Percentiles rank a stretch among this genome's conserved stretches.
Conservation (phyloP, 2,113 vertebrate species). For the Cochlearius cochlearius region DNA sequence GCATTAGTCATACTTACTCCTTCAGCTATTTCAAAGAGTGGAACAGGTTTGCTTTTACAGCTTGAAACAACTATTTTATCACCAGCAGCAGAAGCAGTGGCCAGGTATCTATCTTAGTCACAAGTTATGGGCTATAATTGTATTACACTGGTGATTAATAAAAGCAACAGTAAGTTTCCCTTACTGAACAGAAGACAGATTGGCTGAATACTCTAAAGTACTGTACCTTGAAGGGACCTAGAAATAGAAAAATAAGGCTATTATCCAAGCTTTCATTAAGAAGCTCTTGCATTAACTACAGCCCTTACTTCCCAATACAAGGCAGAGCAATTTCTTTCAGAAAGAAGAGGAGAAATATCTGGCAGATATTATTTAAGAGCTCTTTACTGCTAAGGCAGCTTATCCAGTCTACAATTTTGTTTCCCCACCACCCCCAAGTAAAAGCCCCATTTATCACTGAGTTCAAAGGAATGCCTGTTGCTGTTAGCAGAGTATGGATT, state of each 20-base stretch:
- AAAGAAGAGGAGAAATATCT: not conserved
- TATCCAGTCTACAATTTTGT: not conserved
- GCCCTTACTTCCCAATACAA: not conserved
- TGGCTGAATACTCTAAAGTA: not conserved
- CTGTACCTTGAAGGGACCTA: not conserved
- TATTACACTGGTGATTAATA: not conserved
- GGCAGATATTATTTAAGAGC: not conserved
- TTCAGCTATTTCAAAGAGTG: slow-evolving; percentile 89
- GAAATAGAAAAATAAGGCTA: not conserved
- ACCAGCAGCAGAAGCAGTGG: slow-evolving; percentile 87
- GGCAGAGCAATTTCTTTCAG: not conserved
- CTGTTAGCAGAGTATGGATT: not conserved
- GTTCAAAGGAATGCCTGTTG: not conserved
- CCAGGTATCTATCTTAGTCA: slow-evolving; percentile 88
- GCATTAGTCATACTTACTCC: slow-evolving; percentile 81
- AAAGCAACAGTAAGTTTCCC: not conserved
- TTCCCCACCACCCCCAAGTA: not conserved
- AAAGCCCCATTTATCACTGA: not conserved
- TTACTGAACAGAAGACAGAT: not conserved
- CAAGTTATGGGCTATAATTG: slow-evolving; percentile 74
- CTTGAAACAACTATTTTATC: slow-evolving; percentile 94
- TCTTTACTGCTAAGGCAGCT: not conserved
- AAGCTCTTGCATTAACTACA: not conserved
- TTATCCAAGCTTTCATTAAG: not conserved
- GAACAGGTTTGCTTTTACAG: slow-evolving; percentile 84